Percentiles rank a stretch among this genome's conserved stretches.
phyloP scores from a whole-genome alignment of 1,140 invertebrate genomes.

The Drosophila albomicans region DNA sequence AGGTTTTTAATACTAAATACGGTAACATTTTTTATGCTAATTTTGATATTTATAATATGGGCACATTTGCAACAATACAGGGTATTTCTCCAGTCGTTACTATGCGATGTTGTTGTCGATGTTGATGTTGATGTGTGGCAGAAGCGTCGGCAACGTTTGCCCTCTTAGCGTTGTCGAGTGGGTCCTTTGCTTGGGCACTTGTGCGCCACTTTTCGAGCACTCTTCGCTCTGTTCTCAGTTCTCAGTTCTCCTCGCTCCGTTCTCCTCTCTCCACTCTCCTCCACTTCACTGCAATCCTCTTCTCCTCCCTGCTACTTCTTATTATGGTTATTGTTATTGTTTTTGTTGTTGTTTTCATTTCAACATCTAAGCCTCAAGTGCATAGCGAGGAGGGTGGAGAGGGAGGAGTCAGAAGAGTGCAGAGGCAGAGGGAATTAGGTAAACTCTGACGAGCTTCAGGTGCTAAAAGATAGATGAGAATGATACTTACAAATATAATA shows the following conservation, averaged over 20 bases:
- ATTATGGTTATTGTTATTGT: slow-evolving; percentile 8
- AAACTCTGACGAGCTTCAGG: neutral
- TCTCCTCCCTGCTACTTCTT: neutral
- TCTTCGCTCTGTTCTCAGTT: slow-evolving; percentile 6
- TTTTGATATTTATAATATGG: no score
- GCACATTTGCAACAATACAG: neutral
- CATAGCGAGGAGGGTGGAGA: slow-evolving; percentile 2
- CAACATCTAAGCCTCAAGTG: slow-evolving; percentile 24
- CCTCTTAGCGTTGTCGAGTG: slow-evolving; percentile 58
- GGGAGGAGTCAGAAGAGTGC: neutral
- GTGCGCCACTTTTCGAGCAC: slow-evolving; percentile 52
- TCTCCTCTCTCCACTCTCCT: neutral
- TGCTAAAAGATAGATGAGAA: neutral
- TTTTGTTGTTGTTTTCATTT: slow-evolving; percentile 21
- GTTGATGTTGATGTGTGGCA: slow-evolving; percentile 31
- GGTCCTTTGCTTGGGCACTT: slow-evolving; percentile 64
- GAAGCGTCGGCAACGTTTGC: slow-evolving; percentile 14
- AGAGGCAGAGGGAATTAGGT: slow-evolving; percentile 11
- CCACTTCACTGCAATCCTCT: neutral
- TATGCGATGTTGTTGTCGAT: neutral
- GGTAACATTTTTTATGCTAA: no score
- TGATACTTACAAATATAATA: neutral
- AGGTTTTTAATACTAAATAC: no score
- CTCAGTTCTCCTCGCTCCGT: no score
- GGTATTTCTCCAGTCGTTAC: neutral